A percentile compares a stretch with the other conserved stretches of the same genome.
phyloP scores from a whole-genome alignment of 2,888 invertebrate species.

The Eristalis pertinax region DNA sequence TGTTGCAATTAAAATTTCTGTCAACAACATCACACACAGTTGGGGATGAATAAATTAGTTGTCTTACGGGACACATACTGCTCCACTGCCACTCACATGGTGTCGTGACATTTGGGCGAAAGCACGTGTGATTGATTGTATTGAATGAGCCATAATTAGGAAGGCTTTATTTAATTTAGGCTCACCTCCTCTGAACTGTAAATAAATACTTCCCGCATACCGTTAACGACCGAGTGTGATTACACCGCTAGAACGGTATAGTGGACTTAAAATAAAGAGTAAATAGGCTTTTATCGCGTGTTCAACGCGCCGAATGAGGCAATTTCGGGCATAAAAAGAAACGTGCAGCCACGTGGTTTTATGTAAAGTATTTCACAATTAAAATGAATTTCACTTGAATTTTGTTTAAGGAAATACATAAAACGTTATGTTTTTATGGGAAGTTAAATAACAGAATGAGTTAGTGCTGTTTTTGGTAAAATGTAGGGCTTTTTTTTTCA shows the following conservation, averaged over 20 bases:
- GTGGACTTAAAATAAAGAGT: background rate
- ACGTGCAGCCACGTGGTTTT: constrained; percentile 6
- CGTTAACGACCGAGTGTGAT: constrained; percentile 1
- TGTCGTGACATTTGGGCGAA: background rate
- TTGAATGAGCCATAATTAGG: constrained; percentile 17
- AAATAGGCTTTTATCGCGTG: constrained; percentile 21
- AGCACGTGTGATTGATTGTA: constrained; percentile 15
- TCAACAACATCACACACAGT: background rate
- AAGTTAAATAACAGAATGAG: no score
- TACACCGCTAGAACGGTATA: no score
- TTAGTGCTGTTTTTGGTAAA: no score
- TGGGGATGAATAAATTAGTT: background rate
- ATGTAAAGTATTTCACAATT: constrained; percentile 1
- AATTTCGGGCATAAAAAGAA: background rate
- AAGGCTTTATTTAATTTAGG: background rate
- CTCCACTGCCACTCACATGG: background rate
- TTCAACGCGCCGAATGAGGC: background rate
- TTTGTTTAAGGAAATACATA: background rate
- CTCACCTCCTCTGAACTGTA: background rate
- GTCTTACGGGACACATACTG: background rate
- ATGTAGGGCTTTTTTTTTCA: no score
- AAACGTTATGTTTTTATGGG: no score
- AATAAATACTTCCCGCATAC: constrained; percentile 1
- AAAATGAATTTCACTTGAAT: background rate
- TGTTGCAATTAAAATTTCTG: background rate